Evolutionary conservation across 2,888 invertebrate genomes (phyloP).

Genomic region (Ectemnius cavifrons): DNA sequence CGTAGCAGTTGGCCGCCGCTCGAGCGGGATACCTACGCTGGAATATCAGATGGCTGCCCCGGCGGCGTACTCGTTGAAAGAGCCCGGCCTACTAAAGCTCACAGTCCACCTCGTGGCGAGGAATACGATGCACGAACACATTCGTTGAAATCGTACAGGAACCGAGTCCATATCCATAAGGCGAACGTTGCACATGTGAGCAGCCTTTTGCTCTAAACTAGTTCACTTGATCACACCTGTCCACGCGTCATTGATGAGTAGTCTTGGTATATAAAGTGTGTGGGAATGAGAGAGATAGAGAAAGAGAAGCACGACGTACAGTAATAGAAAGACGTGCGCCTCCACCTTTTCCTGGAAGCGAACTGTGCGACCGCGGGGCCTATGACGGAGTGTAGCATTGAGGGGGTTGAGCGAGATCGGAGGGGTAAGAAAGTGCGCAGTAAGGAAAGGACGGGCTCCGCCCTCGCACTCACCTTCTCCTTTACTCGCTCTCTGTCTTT

Average conservation of each 20-base stretch:
- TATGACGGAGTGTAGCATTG: not conserved
- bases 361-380: conserved; percentile 60
- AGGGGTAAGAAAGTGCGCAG: conserved; percentile 73
- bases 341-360: conserved; percentile 62
- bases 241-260: too few relatives aligned
- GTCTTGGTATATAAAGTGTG: too few relatives aligned
- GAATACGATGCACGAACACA: too few relatives aligned
- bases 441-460: conserved; percentile 68
- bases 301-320: conserved; percentile 2
- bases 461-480: conserved; percentile 45
- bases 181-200: too few relatives aligned
- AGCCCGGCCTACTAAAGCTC: not conserved
- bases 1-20: not conserved
- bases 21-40: not conserved
- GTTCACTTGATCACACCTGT: too few relatives aligned
- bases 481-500: conserved; percentile 13
- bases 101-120: too few relatives aligned
- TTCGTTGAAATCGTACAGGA: too few relatives aligned
- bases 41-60: not conserved
- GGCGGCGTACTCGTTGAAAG: not conserved
- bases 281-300: too few relatives aligned
- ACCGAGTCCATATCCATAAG: too few relatives aligned
- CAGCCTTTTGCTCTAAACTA: too few relatives aligned
- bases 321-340: conserved; percentile 58
- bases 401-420: conserved; percentile 44